A percentile compares a stretch with the other conserved stretches of the same genome.
These are phyloP conservation scores for Acronicta leporina DNA, from an alignment of 2,888 invertebrate genomes.

Conservation along the genomic window DNA sequence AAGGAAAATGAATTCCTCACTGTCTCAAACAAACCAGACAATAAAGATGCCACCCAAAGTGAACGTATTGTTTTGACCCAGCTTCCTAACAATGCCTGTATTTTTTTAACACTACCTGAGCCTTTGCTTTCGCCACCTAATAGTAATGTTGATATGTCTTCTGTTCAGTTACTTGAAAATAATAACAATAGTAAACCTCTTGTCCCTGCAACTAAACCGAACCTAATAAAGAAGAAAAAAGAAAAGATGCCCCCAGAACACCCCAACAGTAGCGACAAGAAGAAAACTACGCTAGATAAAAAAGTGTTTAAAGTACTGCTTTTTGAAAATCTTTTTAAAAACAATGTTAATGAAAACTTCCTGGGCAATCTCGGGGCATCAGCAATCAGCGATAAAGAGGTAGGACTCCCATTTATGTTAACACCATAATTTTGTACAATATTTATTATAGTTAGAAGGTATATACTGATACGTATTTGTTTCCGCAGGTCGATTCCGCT, in stretches of 20 bases:
- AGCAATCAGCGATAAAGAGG: constrained; percentile 69
- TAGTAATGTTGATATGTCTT: constrained; percentile 49
- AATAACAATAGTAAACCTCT: constrained; percentile 54
- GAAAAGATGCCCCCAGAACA: constrained; percentile 57
- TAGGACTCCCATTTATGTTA: constrained; percentile 65
- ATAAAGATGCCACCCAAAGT: constrained; percentile 34
- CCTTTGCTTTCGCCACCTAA: constrained; percentile 61
- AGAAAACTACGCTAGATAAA: constrained; percentile 67
- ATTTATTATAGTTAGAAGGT: no score
- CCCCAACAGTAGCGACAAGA: constrained; percentile 59
- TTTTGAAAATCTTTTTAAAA: constrained; percentile 72
- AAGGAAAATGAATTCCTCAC: constrained; percentile 23
- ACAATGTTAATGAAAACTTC: constrained; percentile 65
- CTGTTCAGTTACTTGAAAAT: constrained; percentile 52
- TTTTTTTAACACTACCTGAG: constrained; percentile 77
- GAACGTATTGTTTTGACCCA: constrained; percentile 64
- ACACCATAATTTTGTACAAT: constrained; percentile 16
- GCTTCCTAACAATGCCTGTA: constrained; percentile 74
- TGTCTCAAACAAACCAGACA: constrained; percentile 24
- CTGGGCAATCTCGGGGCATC: constrained; percentile 58
- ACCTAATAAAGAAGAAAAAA: constrained; percentile 61
- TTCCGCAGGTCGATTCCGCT: constrained; percentile 83
- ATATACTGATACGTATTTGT: constrained; percentile 54
- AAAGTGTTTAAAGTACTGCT: constrained; percentile 75
- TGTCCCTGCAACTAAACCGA: constrained; percentile 46